Percentiles rank a stretch among this genome's conserved stretches.
Conservation (phyloP, 2,797 vertebrate species). For the Bryconaethiops microstoma region DNA sequence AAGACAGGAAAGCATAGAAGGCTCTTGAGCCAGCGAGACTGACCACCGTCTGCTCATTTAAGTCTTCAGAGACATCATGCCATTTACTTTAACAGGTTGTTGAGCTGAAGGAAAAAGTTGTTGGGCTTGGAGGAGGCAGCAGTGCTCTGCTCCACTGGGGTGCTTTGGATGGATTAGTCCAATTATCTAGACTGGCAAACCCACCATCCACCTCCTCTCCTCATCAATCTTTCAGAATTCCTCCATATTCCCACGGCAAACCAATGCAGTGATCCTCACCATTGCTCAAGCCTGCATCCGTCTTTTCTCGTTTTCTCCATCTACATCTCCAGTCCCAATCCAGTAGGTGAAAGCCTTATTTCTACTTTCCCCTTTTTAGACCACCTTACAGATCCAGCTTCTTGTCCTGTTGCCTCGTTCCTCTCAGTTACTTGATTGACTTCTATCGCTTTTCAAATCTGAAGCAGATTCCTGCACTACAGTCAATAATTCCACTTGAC, state of each 20-base stretch:
- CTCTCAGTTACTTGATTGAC: constrained; percentile 15
- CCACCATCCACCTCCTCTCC: constrained; percentile 69
- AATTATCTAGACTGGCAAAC: constrained; percentile 75
- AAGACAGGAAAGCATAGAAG: constrained; percentile 38
- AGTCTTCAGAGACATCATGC: constrained; percentile 52
- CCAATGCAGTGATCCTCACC: constrained; percentile 63
- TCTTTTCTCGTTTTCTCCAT: constrained; percentile 58
- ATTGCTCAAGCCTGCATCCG: constrained; percentile 22
- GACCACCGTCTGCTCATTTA: constrained; percentile 54
- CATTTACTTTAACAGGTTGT: constrained; percentile 61
- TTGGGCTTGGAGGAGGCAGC: constrained; percentile 48
- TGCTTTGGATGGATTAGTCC: constrained; percentile 73
- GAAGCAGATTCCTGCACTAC: constrained; percentile 50
- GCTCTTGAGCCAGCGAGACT: constrained; percentile 49
- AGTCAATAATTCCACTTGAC: constrained; percentile 49
- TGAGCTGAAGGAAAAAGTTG: constrained; percentile 57
- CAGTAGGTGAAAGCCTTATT: constrained; percentile 56
- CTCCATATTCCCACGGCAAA: constrained; percentile 70
- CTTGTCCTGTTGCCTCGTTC: constrained; percentile 15
- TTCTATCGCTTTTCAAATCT: constrained; percentile 44
- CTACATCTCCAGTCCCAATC: constrained; percentile 63
- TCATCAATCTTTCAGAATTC: constrained; percentile 84
- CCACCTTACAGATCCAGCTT: constrained; percentile 10
- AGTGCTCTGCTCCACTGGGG: constrained; percentile 64
- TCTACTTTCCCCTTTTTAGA: constrained; percentile 21